phyloP scores from a whole-genome alignment of 2,888 invertebrate genomes.

The Watsonalla binaria region DNA sequence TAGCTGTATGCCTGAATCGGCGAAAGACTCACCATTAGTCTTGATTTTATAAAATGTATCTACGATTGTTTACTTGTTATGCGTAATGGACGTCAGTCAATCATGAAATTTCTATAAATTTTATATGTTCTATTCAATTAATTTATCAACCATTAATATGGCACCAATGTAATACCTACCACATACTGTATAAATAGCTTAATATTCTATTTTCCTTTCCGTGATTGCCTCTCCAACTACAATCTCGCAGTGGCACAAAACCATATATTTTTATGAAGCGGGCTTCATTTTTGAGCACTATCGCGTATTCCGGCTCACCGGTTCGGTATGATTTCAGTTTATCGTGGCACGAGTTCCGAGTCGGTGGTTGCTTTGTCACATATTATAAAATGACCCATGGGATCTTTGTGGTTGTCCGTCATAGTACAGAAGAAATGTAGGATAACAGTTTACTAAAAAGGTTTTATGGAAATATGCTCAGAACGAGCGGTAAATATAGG shows the following conservation, averaged over 20 bases:
- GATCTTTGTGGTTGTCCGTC: conserved; percentile 12
- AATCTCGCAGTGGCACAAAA: conserved; percentile 1
- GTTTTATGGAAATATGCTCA: neutral
- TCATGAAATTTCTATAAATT: too few species aligned
- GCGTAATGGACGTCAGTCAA: too few species aligned
- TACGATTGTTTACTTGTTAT: too few species aligned
- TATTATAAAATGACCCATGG: conserved; percentile 26
- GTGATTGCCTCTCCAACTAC: neutral
- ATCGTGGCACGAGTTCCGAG: conserved; percentile 16
- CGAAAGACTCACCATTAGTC: too few species aligned
- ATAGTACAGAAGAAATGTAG: conserved; percentile 6
- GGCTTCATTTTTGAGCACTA: conserved; percentile 32
- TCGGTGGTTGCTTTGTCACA: conserved; percentile 31
- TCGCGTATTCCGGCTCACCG: conserved; percentile 43
- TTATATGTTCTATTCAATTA: too few species aligned
- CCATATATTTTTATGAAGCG: conserved; percentile 29
- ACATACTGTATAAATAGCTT: too few species aligned
- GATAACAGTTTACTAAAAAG: neutral
- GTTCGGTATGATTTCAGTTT: conserved; percentile 27
- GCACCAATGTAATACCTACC: neutral
- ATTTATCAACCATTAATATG: neutral
- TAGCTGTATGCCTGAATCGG: too few species aligned
- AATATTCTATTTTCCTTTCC: neutral
- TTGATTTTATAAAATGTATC: too few species aligned
- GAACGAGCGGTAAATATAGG: neutral